Percentiles rank a stretch among this genome's conserved stretches.
Conservation (phyloP, 1,140 invertebrate species). For the Tyrophagus putrescentiae region DNA sequence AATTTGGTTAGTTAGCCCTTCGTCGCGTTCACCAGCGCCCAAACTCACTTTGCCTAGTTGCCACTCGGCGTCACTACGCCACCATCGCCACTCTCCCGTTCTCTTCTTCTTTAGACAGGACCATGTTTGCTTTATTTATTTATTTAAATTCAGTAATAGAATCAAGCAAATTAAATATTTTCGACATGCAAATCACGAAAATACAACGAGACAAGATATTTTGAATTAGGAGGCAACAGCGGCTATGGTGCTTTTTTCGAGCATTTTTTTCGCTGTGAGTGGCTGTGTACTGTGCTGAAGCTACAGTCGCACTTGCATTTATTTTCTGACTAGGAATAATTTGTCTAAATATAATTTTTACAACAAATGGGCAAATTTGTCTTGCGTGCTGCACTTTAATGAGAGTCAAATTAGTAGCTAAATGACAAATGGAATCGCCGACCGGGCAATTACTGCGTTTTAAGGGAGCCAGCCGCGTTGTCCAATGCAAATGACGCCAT, state of each 20-base stretch:
- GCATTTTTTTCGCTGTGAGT: too few relatives aligned
- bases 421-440: constrained; percentile 5
- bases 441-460: neutral
- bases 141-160: constrained; percentile 10
- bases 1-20: constrained; percentile 10
- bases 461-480: neutral
- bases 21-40: neutral
- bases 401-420: constrained; percentile 3
- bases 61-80: neutral
- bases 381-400: constrained; percentile 6
- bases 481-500: neutral
- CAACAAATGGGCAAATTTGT: neutral
- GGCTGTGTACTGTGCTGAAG: too few relatives aligned
- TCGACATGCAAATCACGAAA: constrained; percentile 15
- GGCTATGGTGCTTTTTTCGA: neutral
- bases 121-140: constrained; percentile 15
- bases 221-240: neutral
- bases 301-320: too few relatives aligned
- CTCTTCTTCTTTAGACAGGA: neutral
- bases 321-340: too few relatives aligned
- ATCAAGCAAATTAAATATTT: constrained; percentile 16
- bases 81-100: neutral
- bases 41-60: neutral
- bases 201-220: neutral
- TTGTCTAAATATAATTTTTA: neutral